Evolutionary conservation across 1,140 invertebrate genomes (phyloP), one percentile per base, ranked within the genome.

Genomic region (Sesamia nonagrioides): DNA sequence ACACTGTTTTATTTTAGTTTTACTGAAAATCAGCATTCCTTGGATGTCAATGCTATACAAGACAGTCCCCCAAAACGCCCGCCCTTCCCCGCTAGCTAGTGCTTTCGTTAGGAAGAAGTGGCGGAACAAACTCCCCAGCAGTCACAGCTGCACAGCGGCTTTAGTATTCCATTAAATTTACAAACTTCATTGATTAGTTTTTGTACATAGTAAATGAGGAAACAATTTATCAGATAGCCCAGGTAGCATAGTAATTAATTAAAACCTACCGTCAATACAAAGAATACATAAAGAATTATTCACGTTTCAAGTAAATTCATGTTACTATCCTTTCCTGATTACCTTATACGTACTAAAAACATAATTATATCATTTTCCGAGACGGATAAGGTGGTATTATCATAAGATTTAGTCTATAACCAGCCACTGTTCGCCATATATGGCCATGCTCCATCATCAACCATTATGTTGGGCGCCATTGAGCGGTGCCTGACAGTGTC

Each of bases 281-380:
- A 11, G 17, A 45, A 18, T 45, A 66, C 40, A 18, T 66, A 13
- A 66, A 40, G 35, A 27, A 66, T 27, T 21, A 9, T 48, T 33
- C 33, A 6, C 9, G 6, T 48, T 48, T 69, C 42, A 69, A 69
- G 66, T 69, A 69, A 69, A 69, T 27, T 33, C 18, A 50, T 69
- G 66, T 69, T 33, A 27, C 11, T 48, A 33, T 69, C 66, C 66
- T 33, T 69, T 69, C 66, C 66, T 69, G 50, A 69, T 69, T 48
- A 1, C 66, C 42, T 33, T 69, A 33, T 48, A 27, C n/a, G 66
- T 50, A 50, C n/a, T 50, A 69, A 50, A 69, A 69, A 50, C 66
- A 69, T 69, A 69, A 69, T 69, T 69, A 33, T 69, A 69, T 69
- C 18, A 69, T 69, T 69, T 69, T 69, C 42, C 40, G 17, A 45